phyloP scores from a whole-genome alignment of 2,888 invertebrate genomes.

The Eudasyphora cyanicolor region DNA sequence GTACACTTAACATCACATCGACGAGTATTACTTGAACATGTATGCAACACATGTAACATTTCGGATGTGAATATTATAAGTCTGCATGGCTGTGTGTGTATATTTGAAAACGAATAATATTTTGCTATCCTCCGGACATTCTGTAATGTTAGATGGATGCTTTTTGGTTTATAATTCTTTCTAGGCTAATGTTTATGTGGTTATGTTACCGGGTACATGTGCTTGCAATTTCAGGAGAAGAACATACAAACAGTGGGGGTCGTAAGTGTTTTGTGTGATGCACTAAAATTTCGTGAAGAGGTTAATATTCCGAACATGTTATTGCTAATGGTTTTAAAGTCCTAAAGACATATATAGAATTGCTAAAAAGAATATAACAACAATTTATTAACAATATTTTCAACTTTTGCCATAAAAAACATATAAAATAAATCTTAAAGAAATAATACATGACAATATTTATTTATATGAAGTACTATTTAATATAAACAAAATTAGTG shows the following conservation, averaged over 20 bases:
- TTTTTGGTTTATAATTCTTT: constrained; percentile 18
- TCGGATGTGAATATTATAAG: neutral
- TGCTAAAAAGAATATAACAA: too few species aligned
- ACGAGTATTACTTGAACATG: neutral
- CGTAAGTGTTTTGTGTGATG: neutral
- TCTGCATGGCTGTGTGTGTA: neutral
- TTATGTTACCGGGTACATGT: neutral
- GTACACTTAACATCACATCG: neutral
- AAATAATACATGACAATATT: too few species aligned
- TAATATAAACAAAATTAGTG: too few species aligned
- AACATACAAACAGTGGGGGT: neutral
- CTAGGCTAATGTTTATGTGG: constrained; percentile 11
- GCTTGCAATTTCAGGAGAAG: neutral
- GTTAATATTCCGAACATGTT: too few species aligned
- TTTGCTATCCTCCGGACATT: constrained; percentile 22
- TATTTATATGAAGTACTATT: too few species aligned
- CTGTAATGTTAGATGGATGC: constrained; percentile 8
- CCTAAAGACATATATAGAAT: too few species aligned
- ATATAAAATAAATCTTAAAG: too few species aligned
- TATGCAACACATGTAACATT: constrained; percentile 15
- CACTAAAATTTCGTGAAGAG: too few species aligned
- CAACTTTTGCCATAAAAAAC: too few species aligned
- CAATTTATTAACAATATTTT: too few species aligned
- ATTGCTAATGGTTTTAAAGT: too few species aligned
- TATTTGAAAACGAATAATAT: neutral